These are phyloP conservation scores for Tursiops truncatus DNA, from an alignment of 2,113 vertebrate species.

Conservation along the genomic window DNA sequence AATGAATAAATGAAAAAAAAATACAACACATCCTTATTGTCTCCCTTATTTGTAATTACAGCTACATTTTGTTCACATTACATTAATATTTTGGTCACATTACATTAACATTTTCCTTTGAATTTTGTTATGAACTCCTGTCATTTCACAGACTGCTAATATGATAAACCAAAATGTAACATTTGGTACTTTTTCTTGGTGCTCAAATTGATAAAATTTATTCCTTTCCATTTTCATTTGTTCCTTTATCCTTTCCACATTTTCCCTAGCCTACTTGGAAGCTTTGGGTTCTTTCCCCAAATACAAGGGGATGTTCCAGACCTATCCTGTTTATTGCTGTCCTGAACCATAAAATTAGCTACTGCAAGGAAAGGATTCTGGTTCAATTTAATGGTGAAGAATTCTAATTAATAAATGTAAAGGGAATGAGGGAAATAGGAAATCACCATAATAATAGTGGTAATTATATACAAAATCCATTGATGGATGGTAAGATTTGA, in stretches of 20 bases:
- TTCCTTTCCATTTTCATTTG: not conserved
- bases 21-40: not conserved
- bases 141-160: not conserved
- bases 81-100: not conserved
- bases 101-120: conserved; percentile 6
- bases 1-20: conserved; percentile 11
- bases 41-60: not conserved
- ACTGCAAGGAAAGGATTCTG: not conserved
- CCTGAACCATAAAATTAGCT: not conserved
- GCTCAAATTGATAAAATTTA: not conserved
- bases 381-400: not conserved
- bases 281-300: not conserved
- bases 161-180: not conserved
- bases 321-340: not conserved
- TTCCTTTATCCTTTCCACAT: not conserved
- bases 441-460: not conserved
- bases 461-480: not conserved
- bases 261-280: not conserved
- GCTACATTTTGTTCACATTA: not conserved
- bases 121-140: not conserved
- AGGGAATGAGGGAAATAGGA: not conserved
- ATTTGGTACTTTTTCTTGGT: not conserved
- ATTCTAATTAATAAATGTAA: not conserved
- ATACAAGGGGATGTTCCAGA: not conserved
- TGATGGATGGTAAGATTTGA: not conserved